These are phyloP conservation scores for Protonibea diacanthus DNA, from an alignment of 2,797 vertebrate genomes.

Conservation along the genomic window DNA sequence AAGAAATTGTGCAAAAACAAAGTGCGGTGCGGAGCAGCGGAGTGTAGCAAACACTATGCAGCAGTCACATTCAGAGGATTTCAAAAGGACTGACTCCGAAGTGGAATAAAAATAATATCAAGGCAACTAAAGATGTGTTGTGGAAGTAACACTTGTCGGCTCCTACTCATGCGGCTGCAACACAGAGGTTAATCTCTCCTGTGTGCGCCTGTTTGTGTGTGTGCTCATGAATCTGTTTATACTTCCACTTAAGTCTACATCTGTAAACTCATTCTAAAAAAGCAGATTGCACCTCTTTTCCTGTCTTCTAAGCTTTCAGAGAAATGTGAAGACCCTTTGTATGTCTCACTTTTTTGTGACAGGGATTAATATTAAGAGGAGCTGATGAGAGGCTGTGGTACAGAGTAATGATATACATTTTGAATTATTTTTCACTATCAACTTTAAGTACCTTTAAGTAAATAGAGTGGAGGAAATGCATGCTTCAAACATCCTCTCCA, in stretches of 20 bases:
- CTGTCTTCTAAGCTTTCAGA: constrained; percentile 24
- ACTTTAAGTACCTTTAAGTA: not conserved
- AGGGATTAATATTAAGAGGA: constrained; percentile 39
- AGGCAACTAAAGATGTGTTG: not conserved
- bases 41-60: not conserved
- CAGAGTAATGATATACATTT: constrained; percentile 1
- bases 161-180: constrained; percentile 39
- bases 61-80: constrained; percentile 36
- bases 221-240: constrained; percentile 30
- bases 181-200: constrained; percentile 58
- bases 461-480: not conserved
- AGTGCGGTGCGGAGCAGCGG: not conserved
- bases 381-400: constrained; percentile 11
- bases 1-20: constrained; percentile 12
- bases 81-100: constrained; percentile 39
- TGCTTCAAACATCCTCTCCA: not conserved
- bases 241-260: constrained; percentile 11
- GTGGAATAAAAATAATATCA: constrained; percentile 42
- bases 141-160: constrained; percentile 33
- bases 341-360: constrained; percentile 29
- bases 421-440: constrained; percentile 10
- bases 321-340: constrained; percentile 28
- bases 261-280: constrained; percentile 52
- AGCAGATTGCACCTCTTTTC: constrained; percentile 32
- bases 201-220: constrained; percentile 6